These are phyloP conservation scores for Geophilus truncorum DNA, from an alignment of 2,888 invertebrate species.

Conservation along the genomic window DNA sequence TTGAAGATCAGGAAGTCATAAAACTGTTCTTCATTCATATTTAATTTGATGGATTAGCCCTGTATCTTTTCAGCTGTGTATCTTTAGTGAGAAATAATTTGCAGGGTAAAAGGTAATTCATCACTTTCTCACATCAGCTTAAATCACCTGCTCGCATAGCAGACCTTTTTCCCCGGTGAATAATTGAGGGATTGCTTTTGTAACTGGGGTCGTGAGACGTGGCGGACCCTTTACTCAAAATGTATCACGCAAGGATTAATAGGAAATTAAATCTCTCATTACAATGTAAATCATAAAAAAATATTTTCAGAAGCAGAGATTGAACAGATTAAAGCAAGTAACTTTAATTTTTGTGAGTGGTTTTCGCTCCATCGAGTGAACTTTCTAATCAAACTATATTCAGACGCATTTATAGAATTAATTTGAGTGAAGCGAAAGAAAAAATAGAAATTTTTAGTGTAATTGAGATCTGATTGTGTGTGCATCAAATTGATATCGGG, in stretches of 20 bases:
- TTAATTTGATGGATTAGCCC: neutral
- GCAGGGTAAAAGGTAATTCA: neutral
- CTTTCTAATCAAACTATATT: too few species aligned
- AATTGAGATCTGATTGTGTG: too few species aligned
- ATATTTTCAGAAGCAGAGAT: neutral
- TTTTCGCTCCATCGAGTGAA: too few species aligned
- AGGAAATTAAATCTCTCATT: neutral
- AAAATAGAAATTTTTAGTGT: neutral
- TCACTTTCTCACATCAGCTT: neutral
- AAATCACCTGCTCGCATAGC: neutral
- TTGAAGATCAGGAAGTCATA: too few species aligned
- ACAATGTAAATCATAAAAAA: neutral
- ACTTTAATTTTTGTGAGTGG: too few species aligned
- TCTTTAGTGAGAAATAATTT: neutral
- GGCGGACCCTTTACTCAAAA: neutral
- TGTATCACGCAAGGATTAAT: neutral
- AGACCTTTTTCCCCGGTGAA: neutral
- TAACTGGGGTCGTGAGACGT: neutral
- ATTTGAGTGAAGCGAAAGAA: too few species aligned
- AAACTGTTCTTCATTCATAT: conserved; percentile 1
- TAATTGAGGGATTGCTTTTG: neutral
- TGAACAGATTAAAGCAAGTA: too few species aligned
- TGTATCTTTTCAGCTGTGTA: neutral
- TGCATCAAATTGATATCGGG: too few species aligned
- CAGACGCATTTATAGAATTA: too few species aligned